These are phyloP conservation scores for Hermodice carunculata DNA, from an alignment of 2,888 invertebrate genomes.

Conservation along the genomic window DNA sequence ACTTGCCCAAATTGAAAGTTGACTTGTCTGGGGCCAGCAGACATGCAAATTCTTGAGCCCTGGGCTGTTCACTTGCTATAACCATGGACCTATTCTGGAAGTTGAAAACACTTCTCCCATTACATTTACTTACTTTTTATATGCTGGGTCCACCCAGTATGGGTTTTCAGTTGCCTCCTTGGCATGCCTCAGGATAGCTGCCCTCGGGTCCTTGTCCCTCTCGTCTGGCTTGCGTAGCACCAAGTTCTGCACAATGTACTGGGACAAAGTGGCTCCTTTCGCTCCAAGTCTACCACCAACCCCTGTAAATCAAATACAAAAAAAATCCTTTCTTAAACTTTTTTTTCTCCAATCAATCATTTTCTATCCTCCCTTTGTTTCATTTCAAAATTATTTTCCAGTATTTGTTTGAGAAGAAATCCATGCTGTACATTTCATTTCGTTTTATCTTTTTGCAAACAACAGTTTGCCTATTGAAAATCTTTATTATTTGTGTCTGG, in stretches of 20 bases:
- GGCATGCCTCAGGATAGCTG: constrained; percentile 93
- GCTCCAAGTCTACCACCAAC: constrained; percentile 92
- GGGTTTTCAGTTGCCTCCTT: constrained; percentile 97
- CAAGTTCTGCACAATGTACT: constrained; percentile 95
- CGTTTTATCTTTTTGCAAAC: too few relatives aligned
- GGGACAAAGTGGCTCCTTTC: constrained; percentile 95
- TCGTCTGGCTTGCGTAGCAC: constrained; percentile 83
- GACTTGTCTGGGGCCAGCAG: too few relatives aligned
- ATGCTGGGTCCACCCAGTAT: constrained; percentile 79
- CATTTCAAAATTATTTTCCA: too few relatives aligned
- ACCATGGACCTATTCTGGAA: too few relatives aligned
- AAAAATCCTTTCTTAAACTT: neutral
- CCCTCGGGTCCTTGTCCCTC: constrained; percentile 83
- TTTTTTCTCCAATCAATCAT: neutral
- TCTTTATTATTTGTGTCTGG: too few relatives aligned
- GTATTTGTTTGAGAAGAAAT: too few relatives aligned
- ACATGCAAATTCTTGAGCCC: too few relatives aligned
- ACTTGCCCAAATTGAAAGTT: too few relatives aligned
- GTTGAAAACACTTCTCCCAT: neutral
- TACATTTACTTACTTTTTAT: constrained; percentile 43
- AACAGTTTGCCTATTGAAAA: too few relatives aligned
- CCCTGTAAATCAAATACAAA: constrained; percentile 52
- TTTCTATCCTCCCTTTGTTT: too few relatives aligned
- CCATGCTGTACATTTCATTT: too few relatives aligned
- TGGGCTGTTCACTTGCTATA: too few relatives aligned